Evolutionary conservation across 1,140 invertebrate species (phyloP), one percentile per base, ranked within the genome.

Genomic region (Cotesia vestalis): DNA sequence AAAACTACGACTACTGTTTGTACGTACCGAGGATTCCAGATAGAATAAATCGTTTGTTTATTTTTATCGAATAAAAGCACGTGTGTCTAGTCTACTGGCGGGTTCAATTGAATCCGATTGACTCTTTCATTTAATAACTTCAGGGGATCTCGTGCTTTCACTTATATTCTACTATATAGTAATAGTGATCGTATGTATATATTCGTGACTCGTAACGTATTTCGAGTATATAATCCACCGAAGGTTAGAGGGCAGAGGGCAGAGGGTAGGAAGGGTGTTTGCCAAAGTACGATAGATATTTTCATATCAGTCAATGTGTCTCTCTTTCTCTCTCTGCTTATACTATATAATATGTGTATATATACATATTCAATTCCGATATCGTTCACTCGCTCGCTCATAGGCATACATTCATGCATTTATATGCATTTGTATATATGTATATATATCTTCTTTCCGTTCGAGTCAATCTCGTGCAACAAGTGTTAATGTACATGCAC

Each of bases 401-500:
- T 62, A 62, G 35, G 60, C 60, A 14, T 38, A 62, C 36, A 62
- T 62, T 36, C 34, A 57, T 8, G 53, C 17, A 57, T 57, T 55
- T 9, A 27, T 27, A 27, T 36, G 71, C 60, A 67, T 27, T 27
- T 27, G 64, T 72, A 69, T 69, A 61, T 66, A 69, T 69, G 69
- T 20, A 40, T 69, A 35, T 17, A 9, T 67, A 34, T 67, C 35
- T 67, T 67, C 40, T 67, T 46, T 67, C 12, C 51, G 46, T 75
- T 71, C 17, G n/a, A 71, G 66, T 73, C 71, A 73, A 70, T 73
- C 74, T 76, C 74, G 76, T 76, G 80, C 79, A 81, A 81, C 80
- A 81, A 81, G 79, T 81, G 80, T 75, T 73, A 76, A 46, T 46
- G 40, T 70, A 71, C 74, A 64, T 59, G 53, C 34, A 53, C 53